These are phyloP conservation scores for Prochilodus magdalenae DNA, from an alignment of 2,113 vertebrate genomes.

Conservation along the genomic window DNA sequence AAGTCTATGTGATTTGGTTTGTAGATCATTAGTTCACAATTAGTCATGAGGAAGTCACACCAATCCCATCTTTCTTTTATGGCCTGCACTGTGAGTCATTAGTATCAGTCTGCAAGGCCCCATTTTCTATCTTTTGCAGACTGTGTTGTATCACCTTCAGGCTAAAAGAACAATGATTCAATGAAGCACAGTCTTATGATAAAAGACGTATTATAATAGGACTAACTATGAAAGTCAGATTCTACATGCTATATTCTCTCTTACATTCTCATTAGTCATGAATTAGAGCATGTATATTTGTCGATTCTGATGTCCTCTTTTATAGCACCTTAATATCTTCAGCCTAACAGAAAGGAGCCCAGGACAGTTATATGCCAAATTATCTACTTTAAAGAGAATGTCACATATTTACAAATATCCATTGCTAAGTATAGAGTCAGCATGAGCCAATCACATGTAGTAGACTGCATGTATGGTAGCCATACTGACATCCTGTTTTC, in stretches of 20 bases:
- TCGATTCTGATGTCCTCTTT: neutral
- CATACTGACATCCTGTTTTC: neutral
- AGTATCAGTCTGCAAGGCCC: neutral
- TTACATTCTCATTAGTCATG: too few species aligned
- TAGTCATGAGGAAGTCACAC: slow-evolving; percentile 18
- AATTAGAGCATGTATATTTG: neutral
- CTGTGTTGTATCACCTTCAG: neutral
- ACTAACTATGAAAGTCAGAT: too few species aligned
- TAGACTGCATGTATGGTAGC: neutral
- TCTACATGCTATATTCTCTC: too few species aligned
- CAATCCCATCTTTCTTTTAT: neutral
- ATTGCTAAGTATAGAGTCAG: neutral
- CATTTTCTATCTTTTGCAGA: neutral
- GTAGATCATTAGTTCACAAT: neutral
- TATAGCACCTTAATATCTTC: neutral
- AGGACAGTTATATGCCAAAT: neutral
- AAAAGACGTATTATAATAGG: too few species aligned
- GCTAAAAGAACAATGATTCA: neutral
- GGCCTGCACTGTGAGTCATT: slow-evolving; percentile 9
- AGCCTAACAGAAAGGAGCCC: neutral
- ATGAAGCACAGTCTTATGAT: neutral
- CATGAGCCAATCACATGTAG: neutral
- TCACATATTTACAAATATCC: neutral
- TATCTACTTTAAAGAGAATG: neutral
- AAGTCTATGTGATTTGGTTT: neutral